Conservation (phyloP, 2,888 invertebrate genomes). For the Zaprionus lineosus region DNA sequence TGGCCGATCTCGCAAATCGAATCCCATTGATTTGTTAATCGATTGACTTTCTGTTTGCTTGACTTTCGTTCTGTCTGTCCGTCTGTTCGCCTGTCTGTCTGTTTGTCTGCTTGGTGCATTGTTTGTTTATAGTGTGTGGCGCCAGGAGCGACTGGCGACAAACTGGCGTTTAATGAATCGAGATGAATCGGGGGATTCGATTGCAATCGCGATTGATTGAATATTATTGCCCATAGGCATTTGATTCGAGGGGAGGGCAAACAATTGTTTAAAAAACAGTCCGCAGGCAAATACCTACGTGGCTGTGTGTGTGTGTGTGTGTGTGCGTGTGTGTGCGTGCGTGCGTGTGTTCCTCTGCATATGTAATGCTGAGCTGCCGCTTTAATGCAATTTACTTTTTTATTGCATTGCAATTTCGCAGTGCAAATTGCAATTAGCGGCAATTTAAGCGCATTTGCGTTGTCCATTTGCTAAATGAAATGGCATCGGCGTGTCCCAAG, state of each 20-base stretch:
- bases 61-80: too few species aligned
- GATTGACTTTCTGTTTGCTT: too few species aligned
- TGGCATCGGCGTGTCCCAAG: conserved; percentile 4
- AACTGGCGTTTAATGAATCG: conserved; percentile 37
- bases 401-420: conserved; percentile 43
- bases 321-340: not conserved
- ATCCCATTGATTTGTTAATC: too few species aligned
- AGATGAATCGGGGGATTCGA: conserved; percentile 2
- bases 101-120: not conserved
- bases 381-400: conserved; percentile 48
- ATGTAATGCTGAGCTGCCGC: conserved; percentile 8
- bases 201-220: conserved; percentile 52
- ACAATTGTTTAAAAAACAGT: conserved; percentile 10
- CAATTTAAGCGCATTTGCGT: conserved; percentile 62
- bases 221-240: conserved; percentile 37
- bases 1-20: too few species aligned
- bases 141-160: conserved; percentile 51
- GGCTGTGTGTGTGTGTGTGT: not conserved
- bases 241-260: conserved; percentile 23
- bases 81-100: too few species aligned
- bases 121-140: conserved; percentile 45
- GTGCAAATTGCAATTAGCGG: conserved; percentile 66
- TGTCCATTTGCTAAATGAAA: conserved; percentile 44
- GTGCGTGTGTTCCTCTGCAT: not conserved
- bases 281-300: not conserved